Evolutionary conservation across 2,888 invertebrate genomes (phyloP).

Genomic region (Gastrophysa polygoni): DNA sequence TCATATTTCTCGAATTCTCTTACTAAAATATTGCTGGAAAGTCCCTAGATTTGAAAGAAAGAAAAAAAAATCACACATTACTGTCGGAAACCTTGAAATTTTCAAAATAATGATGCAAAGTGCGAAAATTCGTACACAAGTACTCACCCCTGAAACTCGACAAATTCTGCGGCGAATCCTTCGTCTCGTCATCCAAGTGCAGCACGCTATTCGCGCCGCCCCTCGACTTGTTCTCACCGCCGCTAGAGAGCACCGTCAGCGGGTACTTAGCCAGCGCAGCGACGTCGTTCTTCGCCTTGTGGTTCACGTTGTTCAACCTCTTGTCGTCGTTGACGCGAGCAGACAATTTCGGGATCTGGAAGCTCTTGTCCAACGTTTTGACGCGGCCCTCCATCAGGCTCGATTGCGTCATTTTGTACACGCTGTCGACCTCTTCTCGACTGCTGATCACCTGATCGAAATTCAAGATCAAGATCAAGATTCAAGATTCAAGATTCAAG

Average conservation of each 20-base stretch:
- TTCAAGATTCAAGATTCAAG: too few species aligned
- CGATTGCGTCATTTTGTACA: slow-evolving; percentile 66
- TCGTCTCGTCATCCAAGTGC: slow-evolving; percentile 40
- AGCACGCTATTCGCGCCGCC: slow-evolving; percentile 48
- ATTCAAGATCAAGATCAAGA: too few species aligned
- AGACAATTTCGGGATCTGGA: slow-evolving; percentile 85
- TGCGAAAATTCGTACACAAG: slow-evolving; percentile 4
- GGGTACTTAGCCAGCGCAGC: slow-evolving; percentile 51
- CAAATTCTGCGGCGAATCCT: slow-evolving; percentile 47
- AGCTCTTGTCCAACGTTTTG: slow-evolving; percentile 81
- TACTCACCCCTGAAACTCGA: slow-evolving; percentile 37
- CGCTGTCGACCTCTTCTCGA: slow-evolving; percentile 70
- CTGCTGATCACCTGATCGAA: too few species aligned
- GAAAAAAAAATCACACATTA: slow-evolving; percentile 50
- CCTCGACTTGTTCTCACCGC: slow-evolving; percentile 52
- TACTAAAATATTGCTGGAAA: too few species aligned
- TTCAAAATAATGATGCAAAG: too few species aligned
- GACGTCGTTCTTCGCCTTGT: slow-evolving; percentile 48
- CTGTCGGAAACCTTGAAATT: too few species aligned
- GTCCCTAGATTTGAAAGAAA: too few species aligned
- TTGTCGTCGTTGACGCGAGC: slow-evolving; percentile 55
- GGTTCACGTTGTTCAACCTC: slow-evolving; percentile 45
- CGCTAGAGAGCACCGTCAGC: slow-evolving; percentile 46
- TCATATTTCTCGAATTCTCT: too few species aligned
- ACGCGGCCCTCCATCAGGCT: slow-evolving; percentile 74